Evolutionary conservation across 2,888 invertebrate genomes (phyloP).

Genomic region (Pristionchus fissidentatus): DNA sequence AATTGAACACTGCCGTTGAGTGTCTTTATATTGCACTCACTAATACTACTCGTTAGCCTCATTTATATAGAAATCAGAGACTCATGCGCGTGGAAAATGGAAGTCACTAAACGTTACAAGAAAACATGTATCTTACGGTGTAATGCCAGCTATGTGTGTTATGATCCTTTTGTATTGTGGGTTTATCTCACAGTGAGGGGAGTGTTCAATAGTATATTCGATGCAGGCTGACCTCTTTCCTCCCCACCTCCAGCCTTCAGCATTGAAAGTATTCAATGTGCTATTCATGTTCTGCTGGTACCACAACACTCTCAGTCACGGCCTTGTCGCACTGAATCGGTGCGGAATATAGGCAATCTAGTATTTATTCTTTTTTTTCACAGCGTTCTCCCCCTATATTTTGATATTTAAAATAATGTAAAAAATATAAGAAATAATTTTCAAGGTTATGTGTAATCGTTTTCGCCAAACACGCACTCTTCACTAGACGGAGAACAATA

Average conservation of each 20-base stretch:
- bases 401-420: background rate
- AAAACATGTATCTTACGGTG: too few species aligned
- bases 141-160: too few species aligned
- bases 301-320: conserved; percentile 2
- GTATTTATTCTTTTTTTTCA: too few species aligned
- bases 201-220: too few species aligned
- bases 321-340: conserved; percentile 1
- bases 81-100: too few species aligned
- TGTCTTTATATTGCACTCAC: too few species aligned
- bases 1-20: too few species aligned
- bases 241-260: background rate
- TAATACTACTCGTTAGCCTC: background rate
- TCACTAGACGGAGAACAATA: conserved; percentile 21
- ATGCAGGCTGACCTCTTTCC: background rate
- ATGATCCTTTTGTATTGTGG: too few species aligned
- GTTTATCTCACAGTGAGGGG: too few species aligned
- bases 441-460: background rate
- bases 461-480: background rate
- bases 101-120: too few species aligned
- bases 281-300: conserved; percentile 9
- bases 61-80: background rate
- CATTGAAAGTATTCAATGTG: background rate
- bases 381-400: too few species aligned
- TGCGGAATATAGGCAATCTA: too few species aligned
- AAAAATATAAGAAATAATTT: background rate